Percentiles rank a stretch among this genome's conserved stretches.
Evolutionary conservation across 64 coral and sea anemone genomes (phyloP).

Genomic region (Actinia tenebrosa): DNA sequence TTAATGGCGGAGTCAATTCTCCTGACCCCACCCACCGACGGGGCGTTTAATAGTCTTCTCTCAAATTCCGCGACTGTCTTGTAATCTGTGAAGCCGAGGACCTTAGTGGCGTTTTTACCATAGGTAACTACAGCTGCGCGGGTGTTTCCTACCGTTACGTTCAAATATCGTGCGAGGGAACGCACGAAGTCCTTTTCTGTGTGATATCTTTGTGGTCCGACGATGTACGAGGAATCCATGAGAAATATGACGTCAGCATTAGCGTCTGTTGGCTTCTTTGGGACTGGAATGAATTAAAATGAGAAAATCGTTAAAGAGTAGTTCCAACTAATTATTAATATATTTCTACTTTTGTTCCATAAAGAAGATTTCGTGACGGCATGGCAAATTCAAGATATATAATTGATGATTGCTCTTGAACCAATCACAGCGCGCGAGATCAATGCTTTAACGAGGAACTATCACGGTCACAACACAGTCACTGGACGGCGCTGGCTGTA

Average conservation of each 20-base stretch:
- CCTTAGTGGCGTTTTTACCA: constrained; percentile 9
- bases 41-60: background rate
- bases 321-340: too few species aligned
- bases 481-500: too few species aligned
- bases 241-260: constrained; percentile 42
- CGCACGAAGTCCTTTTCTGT: constrained; percentile 27
- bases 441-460: too few species aligned
- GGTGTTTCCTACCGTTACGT: constrained; percentile 13
- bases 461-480: too few species aligned
- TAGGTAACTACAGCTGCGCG: constrained; percentile 35
- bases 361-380: too few species aligned
- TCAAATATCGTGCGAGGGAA: constrained; percentile 16
- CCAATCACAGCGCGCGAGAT: too few species aligned
- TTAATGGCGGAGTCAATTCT: constrained; percentile 18
- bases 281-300: background rate
- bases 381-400: too few species aligned
- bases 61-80: constrained; percentile 19
- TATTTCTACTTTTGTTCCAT: too few species aligned
- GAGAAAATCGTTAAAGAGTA: too few species aligned
- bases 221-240: constrained; percentile 34
- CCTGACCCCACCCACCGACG: background rate
- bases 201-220: constrained; percentile 8
- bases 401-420: too few species aligned
- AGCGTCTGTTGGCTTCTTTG: background rate
- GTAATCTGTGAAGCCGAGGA: constrained; percentile 1